Base-by-base conservation (phyloP, 2,888 invertebrate genomes). In the Sinotaia quadrata region DNA sequence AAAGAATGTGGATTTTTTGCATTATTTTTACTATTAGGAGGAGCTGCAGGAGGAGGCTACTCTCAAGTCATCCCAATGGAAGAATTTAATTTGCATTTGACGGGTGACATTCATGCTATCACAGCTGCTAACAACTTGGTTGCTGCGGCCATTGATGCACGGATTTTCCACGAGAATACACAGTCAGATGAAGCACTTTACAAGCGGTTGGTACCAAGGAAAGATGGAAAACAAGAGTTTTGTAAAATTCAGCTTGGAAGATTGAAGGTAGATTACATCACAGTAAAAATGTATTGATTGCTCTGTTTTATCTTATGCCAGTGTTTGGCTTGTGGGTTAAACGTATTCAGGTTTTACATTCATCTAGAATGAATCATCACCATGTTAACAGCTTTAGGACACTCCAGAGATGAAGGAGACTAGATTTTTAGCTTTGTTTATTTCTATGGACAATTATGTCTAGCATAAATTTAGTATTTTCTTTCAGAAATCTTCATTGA, bases 51-150 rank as follows among this genome's bases (percentile, higher is more conserved):
- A 2, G 99, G 98, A 24, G 98, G 98, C 3, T 98, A 98, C 88
- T 94, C 98, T 0, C 91, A 94, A 91, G 94, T 95, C 0, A 98
- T 99, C 77, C 99, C 99, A 0, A 99, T 99, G 99, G 98, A 99
- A 89, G 98, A 99, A 83, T 98, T 99, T 89, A 99, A 99, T 90
- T 91, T 99, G 0, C 98, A 99, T 88, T 90, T 99, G 77, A 99
- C 98, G 0, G 90, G 98, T 0, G 99, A 99, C 87, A 98, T 98
- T 82, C 99, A 99, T 89, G 99, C 99, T 0, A 94, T 99, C n/a
- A 94, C 95, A 0, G 97, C 97, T 0, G 98, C 98, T 7, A 97
- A 98, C 89, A 99, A 99, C 89, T 91, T 99, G 15, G 90, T 98
- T n/a, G 96, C 98, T 0, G 98, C 99, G 0, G 98, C 98, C 86